Percentiles rank a stretch among this genome's conserved stretches.
phyloP scores from a whole-genome alignment of 2,888 invertebrate genomes.

The Platyscelio sp. region DNA sequence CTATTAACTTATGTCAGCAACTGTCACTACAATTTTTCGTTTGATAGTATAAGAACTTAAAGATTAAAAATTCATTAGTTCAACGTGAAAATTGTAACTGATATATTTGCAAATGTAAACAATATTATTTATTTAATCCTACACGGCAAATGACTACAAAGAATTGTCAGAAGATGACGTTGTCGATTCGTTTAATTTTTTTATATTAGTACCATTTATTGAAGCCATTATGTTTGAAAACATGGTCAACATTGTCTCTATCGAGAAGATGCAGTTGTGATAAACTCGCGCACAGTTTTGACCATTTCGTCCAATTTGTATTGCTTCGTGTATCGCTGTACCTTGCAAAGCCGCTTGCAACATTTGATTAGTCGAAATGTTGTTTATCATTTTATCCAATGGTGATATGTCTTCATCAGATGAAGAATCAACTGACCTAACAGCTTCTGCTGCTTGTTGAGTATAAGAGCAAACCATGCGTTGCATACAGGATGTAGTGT shows the following conservation, averaged over 20 bases:
- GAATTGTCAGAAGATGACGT: constrained; percentile 53
- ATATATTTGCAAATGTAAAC: too few relatives aligned
- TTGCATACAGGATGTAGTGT: constrained; percentile 88
- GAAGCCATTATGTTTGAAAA: constrained; percentile 79
- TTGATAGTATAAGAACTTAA: too few relatives aligned
- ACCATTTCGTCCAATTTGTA: constrained; percentile 85
- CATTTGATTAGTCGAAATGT: constrained; percentile 81
- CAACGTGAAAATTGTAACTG: too few relatives aligned
- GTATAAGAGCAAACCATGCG: constrained; percentile 90
- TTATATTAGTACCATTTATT: constrained; percentile 66
- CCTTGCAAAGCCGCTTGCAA: constrained; percentile 85
- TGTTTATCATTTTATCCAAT: constrained; percentile 80
- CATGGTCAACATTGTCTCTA: constrained; percentile 82
- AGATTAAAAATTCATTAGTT: too few relatives aligned
- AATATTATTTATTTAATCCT: too few relatives aligned
- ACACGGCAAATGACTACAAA: too few relatives aligned
- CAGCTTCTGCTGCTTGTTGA: constrained; percentile 87
- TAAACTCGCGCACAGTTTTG: constrained; percentile 85
- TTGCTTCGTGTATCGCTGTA: constrained; percentile 86
- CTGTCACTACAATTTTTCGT: too few relatives aligned
- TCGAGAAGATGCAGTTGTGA: constrained; percentile 85
- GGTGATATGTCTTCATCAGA: constrained; percentile 75
- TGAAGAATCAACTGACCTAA: constrained; percentile 73
- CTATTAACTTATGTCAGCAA: too few relatives aligned
- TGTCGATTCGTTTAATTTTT: constrained; percentile 59